Conservation (phyloP, 2,888 invertebrate species). For the Sarcophaga carnaria region DNA sequence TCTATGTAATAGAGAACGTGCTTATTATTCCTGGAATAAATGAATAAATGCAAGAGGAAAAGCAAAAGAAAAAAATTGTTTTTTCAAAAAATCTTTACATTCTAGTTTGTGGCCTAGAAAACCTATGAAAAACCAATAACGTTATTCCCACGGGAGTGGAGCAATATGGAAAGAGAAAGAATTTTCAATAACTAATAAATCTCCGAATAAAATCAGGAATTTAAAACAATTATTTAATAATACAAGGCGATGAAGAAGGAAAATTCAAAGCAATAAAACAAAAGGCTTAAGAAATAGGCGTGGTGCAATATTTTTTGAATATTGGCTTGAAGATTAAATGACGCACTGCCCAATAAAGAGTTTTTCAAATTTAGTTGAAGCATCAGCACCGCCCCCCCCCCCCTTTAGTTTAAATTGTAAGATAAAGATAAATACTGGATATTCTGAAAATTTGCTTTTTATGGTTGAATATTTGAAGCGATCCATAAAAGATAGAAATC, state of each 20-base stretch:
- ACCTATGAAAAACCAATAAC: slow-evolving; percentile 1
- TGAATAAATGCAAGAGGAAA: slow-evolving; percentile 4
- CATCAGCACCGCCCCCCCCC: background rate
- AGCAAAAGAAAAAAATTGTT: background rate
- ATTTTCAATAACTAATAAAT: slow-evolving; percentile 26
- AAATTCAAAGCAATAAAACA: background rate
- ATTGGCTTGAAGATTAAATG: no score
- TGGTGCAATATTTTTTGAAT: no score
- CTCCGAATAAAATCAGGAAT: slow-evolving; percentile 13
- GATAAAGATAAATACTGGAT: no score
- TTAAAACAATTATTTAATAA: slow-evolving; percentile 32
- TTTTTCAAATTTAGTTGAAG: no score
- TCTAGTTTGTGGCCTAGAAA: slow-evolving; percentile 43
- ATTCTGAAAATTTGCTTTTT: no score
- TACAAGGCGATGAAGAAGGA: background rate
- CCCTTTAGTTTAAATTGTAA: background rate
- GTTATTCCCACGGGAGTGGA: slow-evolving; percentile 49
- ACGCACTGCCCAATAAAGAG: no score
- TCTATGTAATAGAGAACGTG: slow-evolving; percentile 48
- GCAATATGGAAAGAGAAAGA: background rate
- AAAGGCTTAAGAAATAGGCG: slow-evolving; percentile 27
- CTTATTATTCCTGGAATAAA: slow-evolving; percentile 63
- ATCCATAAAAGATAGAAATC: no score
- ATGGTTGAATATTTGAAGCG: no score
- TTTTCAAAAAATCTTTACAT: background rate